Evolutionary conservation across 2,797 vertebrate species (phyloP).

Genomic region (Molossus molossus): DNA sequence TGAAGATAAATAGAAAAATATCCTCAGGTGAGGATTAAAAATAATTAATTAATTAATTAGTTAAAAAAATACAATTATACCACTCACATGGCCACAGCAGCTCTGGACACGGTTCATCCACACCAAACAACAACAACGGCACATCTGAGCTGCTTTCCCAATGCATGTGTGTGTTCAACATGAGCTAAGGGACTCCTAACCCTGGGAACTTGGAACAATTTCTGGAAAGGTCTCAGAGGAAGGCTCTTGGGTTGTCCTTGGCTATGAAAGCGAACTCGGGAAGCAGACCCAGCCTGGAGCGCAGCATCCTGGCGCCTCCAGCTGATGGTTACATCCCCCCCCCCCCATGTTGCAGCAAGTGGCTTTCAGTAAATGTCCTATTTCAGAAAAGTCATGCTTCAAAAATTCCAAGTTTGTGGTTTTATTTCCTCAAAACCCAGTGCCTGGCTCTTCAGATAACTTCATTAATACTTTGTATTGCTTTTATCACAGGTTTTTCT

Average conservation of each 20-base stretch:
- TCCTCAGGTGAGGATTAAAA: no score
- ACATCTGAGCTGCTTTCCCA: background rate
- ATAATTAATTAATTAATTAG: no score
- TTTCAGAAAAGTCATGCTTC: background rate
- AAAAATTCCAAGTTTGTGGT: background rate
- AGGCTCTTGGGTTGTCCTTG: background rate
- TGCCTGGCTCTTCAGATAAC: background rate
- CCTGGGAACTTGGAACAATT: background rate
- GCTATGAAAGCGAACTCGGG: background rate
- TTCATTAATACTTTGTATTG: background rate
- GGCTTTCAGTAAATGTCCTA: background rate
- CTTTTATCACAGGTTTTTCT: background rate
- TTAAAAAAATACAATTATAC: background rate
- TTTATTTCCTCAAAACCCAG: constrained; percentile 12
- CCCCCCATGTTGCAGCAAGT: no score
- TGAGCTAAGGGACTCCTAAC: background rate
- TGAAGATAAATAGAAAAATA: no score
- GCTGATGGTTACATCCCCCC: background rate
- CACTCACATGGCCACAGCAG: background rate
- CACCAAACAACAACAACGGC: no score
- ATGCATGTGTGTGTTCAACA: background rate
- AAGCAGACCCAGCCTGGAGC: background rate
- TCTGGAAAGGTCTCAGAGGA: background rate
- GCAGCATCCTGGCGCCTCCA: background rate
- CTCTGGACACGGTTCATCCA: background rate